phyloP scores from a whole-genome alignment of 2,888 invertebrate species.

The Dendrolimus houi region DNA sequence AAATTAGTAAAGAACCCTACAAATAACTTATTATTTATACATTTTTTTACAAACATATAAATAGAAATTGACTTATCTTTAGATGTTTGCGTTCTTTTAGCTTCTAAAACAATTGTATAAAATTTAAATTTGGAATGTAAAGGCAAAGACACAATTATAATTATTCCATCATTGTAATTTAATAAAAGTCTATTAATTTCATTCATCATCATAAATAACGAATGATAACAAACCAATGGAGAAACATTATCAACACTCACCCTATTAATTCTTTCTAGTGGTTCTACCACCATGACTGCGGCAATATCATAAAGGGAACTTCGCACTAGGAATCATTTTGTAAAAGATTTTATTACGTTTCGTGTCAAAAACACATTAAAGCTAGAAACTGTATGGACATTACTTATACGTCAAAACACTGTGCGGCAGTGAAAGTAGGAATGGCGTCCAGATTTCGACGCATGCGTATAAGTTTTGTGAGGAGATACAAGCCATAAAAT shows the following conservation, averaged over 20 bases:
- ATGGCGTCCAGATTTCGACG: constrained; percentile 64
- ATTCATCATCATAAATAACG: not conserved
- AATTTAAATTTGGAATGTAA: too few relatives aligned
- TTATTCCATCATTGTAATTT: too few relatives aligned
- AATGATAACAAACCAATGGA: constrained; percentile 22
- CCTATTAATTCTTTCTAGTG: constrained; percentile 35
- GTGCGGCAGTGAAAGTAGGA: constrained; percentile 57
- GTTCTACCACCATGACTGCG: constrained; percentile 20
- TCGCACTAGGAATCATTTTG: constrained; percentile 55
- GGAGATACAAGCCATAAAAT: constrained; percentile 35
- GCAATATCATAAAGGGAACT: constrained; percentile 64
- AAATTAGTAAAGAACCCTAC: too few relatives aligned
- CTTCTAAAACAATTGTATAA: too few relatives aligned
- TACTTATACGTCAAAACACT: constrained; percentile 64
- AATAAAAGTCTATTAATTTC: too few relatives aligned
- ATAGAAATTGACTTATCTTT: too few relatives aligned
- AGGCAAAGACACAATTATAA: too few relatives aligned
- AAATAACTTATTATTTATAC: too few relatives aligned
- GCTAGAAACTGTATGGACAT: constrained; percentile 44
- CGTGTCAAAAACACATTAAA: constrained; percentile 72
- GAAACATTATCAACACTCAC: constrained; percentile 43
- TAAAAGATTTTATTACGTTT: constrained; percentile 43
- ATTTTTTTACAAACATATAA: too few relatives aligned
- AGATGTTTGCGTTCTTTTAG: too few relatives aligned
- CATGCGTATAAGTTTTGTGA: constrained; percentile 44